Evolutionary conservation across 1,140 invertebrate genomes (phyloP), one percentile per base, ranked within the genome.

Genomic region (Penaeus vannamei): DNA sequence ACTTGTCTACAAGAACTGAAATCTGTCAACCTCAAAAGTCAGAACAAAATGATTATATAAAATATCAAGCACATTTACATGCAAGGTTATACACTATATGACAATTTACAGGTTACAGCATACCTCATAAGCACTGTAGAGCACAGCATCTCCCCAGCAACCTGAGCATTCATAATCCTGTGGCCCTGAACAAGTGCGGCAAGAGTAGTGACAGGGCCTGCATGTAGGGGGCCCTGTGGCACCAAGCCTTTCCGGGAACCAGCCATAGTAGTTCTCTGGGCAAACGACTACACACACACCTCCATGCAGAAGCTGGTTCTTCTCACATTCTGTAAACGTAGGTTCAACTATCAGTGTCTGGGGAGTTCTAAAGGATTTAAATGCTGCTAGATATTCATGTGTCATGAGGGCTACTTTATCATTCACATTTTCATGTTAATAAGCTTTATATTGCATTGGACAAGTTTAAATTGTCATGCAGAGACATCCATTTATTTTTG

Each of bases 121-220:
- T 72, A 89, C 87, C 87, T 85, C 42, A 32, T 60, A 80, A 23
- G 72, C 80, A 17, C 0, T 79, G 53, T 84, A 84, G 46, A 94
- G 90, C 76, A 92, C 90, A 17, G 94, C 93, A 92, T 95, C 94
- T 4, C 91, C 91, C 90, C 94, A 94, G 92, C 95, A 95, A 14
- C 91, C 87, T 19, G 92, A 92, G 91, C 95, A 95, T 86, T 95
- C 93, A 87, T 94, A 94, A 91, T 95, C 94, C 89, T 94, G 93
- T 0, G 94, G 93, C 14, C 95, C 95, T 10, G 91, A 91, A 91
- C 95, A 95, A 14, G 92, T 92, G 89, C 93, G 92, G 92, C 95
- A 95, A 7, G 94, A 93, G 91, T 95, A 95, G 92, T 95, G 95
- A 92, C 95, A 95, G 17, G 92, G 91, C 10, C 92, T 86, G 90